Conservation (phyloP, 2,888 invertebrate genomes). For the Catocala nupta region DNA sequence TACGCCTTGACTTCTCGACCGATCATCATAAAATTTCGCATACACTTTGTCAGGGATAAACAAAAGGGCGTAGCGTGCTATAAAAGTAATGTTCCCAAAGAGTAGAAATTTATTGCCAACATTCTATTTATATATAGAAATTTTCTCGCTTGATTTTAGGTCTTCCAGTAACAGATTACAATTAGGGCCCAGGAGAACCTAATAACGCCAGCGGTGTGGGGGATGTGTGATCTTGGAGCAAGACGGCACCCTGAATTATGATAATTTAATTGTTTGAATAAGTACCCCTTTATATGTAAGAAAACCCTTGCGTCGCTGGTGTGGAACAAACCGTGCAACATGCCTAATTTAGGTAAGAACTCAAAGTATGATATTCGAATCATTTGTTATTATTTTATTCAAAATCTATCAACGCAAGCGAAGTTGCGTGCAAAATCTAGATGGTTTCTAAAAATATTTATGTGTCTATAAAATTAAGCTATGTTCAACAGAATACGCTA, state of each 20-base stretch:
- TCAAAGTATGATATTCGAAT: background rate
- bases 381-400: too few relatives aligned
- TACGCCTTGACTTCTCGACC: too few relatives aligned
- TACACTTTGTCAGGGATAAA: too few relatives aligned
- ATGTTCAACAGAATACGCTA: too few relatives aligned
- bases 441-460: too few relatives aligned
- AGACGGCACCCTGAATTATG: constrained; percentile 63
- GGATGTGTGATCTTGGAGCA: constrained; percentile 62
- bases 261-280: constrained; percentile 57
- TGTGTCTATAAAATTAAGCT: too few relatives aligned
- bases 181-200: constrained; percentile 71
- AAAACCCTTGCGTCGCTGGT: constrained; percentile 62
- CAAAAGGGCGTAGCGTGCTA: too few relatives aligned
- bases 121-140: background rate
- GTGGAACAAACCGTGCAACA: constrained; percentile 70
- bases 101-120: too few relatives aligned
- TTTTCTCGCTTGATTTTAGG: constrained; percentile 53
- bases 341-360: constrained; percentile 64
- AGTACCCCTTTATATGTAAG: constrained; percentile 74
- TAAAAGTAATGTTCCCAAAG: too few relatives aligned
- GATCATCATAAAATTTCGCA: too few relatives aligned
- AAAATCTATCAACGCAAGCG: too few relatives aligned
- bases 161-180: constrained; percentile 56
- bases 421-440: too few relatives aligned
- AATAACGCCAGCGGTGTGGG: constrained; percentile 62